These are phyloP conservation scores for Tokudaia muenninki DNA, from an alignment of 2,797 vertebrate species.

Conservation along the genomic window DNA sequence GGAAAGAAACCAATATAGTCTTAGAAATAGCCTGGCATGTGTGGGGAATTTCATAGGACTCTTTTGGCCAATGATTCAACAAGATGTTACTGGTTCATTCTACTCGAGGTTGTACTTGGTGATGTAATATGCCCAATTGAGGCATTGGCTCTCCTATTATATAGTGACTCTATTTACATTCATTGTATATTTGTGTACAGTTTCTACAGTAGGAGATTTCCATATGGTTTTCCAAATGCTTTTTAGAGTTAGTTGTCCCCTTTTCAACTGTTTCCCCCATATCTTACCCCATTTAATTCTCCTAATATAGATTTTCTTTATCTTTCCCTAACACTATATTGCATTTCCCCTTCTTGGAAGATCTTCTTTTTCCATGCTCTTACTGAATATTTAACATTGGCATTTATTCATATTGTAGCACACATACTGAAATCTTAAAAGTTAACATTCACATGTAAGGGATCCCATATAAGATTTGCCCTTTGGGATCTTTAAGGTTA, in stretches of 20 bases:
- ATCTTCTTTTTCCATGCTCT: not conserved
- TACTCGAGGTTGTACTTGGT: not conserved
- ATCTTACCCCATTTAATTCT: not conserved
- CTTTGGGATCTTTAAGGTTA: not conserved
- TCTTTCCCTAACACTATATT: not conserved
- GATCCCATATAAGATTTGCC: not conserved
- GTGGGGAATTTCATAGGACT: not conserved
- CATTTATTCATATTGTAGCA: not conserved
- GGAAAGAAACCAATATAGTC: not conserved
- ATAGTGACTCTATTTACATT: not conserved
- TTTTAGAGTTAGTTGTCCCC: not conserved
- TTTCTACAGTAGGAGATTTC: not conserved
- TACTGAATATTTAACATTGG: not conserved
- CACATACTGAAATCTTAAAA: not conserved
- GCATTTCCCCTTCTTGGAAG: not conserved
- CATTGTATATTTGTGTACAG: not conserved
- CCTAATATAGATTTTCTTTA: not conserved
- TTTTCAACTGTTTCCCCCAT: not conserved
- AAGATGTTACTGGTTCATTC: not conserved
- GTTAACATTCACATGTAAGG: not conserved
- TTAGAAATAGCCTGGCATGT: not conserved
- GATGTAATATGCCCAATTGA: not conserved
- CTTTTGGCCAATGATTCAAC: not conserved
- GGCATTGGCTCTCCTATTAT: not conserved
- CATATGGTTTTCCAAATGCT: not conserved